Conservation (phyloP, 2,113 vertebrate species). For the Calcarius ornatus region DNA sequence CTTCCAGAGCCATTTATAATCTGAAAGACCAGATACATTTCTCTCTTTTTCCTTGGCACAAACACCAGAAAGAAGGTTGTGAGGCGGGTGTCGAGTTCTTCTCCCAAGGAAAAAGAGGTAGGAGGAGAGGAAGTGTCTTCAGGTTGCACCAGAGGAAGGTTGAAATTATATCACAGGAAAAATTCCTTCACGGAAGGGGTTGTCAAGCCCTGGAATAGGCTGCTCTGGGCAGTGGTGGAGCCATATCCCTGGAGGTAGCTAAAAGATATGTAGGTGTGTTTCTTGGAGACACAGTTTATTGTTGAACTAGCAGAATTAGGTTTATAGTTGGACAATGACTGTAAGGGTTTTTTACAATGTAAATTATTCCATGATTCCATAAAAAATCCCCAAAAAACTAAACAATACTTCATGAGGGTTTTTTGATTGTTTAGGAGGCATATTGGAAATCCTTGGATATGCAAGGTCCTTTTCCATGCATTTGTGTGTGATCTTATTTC, state of each 20-base stretch:
- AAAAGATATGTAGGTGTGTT: fast-evolving
- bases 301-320: not conserved
- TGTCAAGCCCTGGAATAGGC: not conserved
- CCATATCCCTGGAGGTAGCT: not conserved
- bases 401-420: fast-evolving
- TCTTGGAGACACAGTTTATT: not conserved
- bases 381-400: too few species aligned
- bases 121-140: not conserved
- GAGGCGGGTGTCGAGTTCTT: fast-evolving
- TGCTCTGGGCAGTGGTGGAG: fast-evolving
- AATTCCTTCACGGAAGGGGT: not conserved
- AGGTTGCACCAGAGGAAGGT: not conserved
- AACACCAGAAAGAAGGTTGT: not conserved
- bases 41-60: not conserved
- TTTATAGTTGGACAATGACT: not conserved
- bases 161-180: not conserved
- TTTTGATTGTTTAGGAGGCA: not conserved
- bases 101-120: not conserved
- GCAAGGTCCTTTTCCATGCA: fast-evolving
- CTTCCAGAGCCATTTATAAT: not conserved
- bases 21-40: not conserved
- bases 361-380: not conserved
- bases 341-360: fast-evolving
- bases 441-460: not conserved
- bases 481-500: not conserved